Conservation (phyloP, 92 coral and sea anemone species). For the Pocillopora grandis region DNA sequence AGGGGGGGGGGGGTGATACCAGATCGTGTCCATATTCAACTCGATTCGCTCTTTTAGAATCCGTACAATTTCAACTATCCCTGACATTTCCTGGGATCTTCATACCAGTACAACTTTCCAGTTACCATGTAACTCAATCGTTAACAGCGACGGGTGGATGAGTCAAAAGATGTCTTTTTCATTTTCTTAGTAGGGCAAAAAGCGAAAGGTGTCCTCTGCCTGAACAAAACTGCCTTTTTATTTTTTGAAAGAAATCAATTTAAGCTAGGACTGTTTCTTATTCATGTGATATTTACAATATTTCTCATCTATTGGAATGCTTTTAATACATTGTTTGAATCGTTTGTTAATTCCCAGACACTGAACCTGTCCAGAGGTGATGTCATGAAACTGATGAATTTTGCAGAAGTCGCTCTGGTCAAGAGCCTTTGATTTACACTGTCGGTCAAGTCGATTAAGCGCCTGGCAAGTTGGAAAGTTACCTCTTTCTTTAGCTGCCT, state of each 20-base stretch:
- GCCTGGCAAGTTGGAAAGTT: constrained; percentile 5
- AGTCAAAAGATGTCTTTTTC: too few species aligned
- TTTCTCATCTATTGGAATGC: constrained; percentile 18
- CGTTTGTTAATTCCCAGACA: constrained; percentile 32
- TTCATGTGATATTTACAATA: constrained; percentile 19
- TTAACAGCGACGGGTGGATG: too few species aligned
- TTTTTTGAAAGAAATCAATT: neutral
- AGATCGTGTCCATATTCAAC: too few species aligned
- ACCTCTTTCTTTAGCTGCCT: neutral
- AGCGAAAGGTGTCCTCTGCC: too few species aligned
- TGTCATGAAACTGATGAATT: constrained; percentile 39
- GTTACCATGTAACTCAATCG: too few species aligned
- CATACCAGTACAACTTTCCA: too few species aligned
- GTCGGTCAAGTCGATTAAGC: constrained; percentile 10
- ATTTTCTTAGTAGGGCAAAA: too few species aligned
- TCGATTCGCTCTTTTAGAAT: too few species aligned
- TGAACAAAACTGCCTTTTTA: too few species aligned
- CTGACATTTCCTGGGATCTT: too few species aligned
- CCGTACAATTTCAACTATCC: too few species aligned
- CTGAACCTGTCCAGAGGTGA: constrained; percentile 15
- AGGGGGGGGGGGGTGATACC: too few species aligned
- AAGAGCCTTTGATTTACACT: constrained; percentile 26
- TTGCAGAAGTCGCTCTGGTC: constrained; percentile 24
- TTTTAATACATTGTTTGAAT: constrained; percentile 33
- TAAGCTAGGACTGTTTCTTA: neutral